Percentiles rank a stretch among this genome's conserved stretches.
Evolutionary conservation across 2,113 vertebrate species (phyloP).

Genomic region (Ceratotherium simum): DNA sequence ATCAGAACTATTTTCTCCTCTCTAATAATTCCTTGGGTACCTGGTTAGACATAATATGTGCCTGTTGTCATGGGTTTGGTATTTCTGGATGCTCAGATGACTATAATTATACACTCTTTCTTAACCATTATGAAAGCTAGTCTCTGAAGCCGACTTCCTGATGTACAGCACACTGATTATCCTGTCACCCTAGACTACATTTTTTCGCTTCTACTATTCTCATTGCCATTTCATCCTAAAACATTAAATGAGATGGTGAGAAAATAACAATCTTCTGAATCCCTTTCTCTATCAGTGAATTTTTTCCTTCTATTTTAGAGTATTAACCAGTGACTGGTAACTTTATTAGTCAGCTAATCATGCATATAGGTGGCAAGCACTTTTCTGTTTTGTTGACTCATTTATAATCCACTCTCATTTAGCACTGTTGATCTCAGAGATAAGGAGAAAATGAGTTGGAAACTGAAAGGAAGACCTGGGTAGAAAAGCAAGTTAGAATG

Average conservation of each 20-base stretch:
- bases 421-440: not conserved
- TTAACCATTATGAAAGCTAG: conserved; percentile 48
- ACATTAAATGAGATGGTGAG: conserved; percentile 60
- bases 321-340: conserved; percentile 47
- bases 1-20: not conserved
- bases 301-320: conserved; percentile 57
- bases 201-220: conserved; percentile 55
- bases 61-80: not conserved
- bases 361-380: not conserved
- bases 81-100: conserved; percentile 59
- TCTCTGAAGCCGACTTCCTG: conserved; percentile 22
- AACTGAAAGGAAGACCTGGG: not conserved
- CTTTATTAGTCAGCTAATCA: conserved; percentile 8
- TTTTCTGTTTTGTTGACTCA: conserved; percentile 41
- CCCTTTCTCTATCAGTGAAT: not conserved
- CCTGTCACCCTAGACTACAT: not conserved
- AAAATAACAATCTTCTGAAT: conserved; percentile 57
- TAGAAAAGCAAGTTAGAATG: not conserved
- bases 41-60: not conserved
- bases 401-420: conserved; percentile 14
- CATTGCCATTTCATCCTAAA: conserved; percentile 61
- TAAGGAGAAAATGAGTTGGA: not conserved
- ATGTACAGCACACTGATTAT: conserved; percentile 50
- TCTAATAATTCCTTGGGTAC: conserved; percentile 40
- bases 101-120: conserved; percentile 49